phyloP scores from a whole-genome alignment of 2,888 invertebrate species.

The Glyphotaelius pellucidus region DNA sequence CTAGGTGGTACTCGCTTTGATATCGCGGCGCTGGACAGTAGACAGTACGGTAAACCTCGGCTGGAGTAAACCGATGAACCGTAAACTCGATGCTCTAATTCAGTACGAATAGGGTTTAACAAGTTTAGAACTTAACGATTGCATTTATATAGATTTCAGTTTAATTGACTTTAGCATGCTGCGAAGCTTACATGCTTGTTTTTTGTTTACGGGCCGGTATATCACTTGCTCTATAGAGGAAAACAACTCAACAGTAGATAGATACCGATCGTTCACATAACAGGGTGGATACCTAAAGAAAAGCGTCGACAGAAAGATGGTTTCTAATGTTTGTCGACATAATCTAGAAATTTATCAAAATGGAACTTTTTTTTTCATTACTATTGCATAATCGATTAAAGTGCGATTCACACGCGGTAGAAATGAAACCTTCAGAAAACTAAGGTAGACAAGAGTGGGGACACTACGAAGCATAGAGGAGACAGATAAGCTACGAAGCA shows the following conservation, averaged over 20 bases:
- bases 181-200: not conserved
- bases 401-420: too few species aligned
- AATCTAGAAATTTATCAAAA: too few species aligned
- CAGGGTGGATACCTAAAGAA: too few species aligned
- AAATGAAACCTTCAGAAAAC: too few species aligned
- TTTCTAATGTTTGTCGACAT: too few species aligned
- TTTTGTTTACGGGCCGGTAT: not conserved
- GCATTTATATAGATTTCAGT: not conserved
- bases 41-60: slow-evolving; percentile 17
- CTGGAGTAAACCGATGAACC: not conserved
- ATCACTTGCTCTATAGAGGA: not conserved
- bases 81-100: not conserved
- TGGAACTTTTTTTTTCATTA: too few species aligned
- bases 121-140: not conserved
- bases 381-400: too few species aligned
- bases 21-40: slow-evolving; percentile 5
- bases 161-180: not conserved
- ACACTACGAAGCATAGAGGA: too few species aligned
- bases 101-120: slow-evolving; percentile 4
- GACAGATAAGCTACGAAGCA: too few species aligned
- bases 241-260: not conserved
- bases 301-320: too few species aligned
- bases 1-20: not conserved
- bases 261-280: too few species aligned
- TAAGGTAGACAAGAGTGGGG: too few species aligned